A percentile compares a stretch with the other conserved stretches of the same genome.
These are phyloP conservation scores for Aphelinus atriplicis DNA, from an alignment of 1,140 invertebrate genomes.

Conservation along the genomic window DNA sequence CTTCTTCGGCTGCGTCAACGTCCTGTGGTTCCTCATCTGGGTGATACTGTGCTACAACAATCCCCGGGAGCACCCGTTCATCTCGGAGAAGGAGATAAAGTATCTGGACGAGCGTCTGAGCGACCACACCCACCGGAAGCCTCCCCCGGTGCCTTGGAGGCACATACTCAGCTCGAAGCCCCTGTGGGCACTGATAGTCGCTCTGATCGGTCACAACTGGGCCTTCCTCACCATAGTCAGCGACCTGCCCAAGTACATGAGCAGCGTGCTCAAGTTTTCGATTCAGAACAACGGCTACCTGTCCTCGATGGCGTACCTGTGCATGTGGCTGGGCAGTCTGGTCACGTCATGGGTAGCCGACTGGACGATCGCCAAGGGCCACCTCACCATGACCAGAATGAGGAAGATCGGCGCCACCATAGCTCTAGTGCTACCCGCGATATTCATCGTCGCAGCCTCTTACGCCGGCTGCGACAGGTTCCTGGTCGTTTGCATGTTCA, in stretches of 20 bases:
- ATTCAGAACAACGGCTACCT: slow-evolving; percentile 74
- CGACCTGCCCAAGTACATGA: slow-evolving; percentile 87
- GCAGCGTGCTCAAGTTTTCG: slow-evolving; percentile 80
- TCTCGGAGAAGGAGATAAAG: slow-evolving; percentile 73
- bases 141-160: slow-evolving; percentile 66
- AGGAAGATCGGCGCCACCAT: slow-evolving; percentile 73
- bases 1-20: slow-evolving; percentile 66
- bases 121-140: slow-evolving; percentile 43
- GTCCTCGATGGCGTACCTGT: slow-evolving; percentile 71
- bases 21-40: slow-evolving; percentile 63
- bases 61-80: slow-evolving; percentile 76
- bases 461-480: slow-evolving; percentile 71
- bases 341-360: slow-evolving; percentile 70
- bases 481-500: slow-evolving; percentile 74
- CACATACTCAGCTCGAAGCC: slow-evolving; percentile 72
- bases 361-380: slow-evolving; percentile 67
- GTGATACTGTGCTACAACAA: slow-evolving; percentile 70
- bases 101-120: slow-evolving; percentile 66
- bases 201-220: slow-evolving; percentile 82
- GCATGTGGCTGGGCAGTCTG: slow-evolving; percentile 74
- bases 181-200: slow-evolving; percentile 70
- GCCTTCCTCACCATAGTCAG: slow-evolving; percentile 86
- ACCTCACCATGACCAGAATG: slow-evolving; percentile 68
- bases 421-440: slow-evolving; percentile 68
- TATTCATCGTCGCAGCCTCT: slow-evolving; percentile 70